Evolutionary conservation across 2,888 invertebrate genomes (phyloP).

Genomic region (Xylota sylvarum): DNA sequence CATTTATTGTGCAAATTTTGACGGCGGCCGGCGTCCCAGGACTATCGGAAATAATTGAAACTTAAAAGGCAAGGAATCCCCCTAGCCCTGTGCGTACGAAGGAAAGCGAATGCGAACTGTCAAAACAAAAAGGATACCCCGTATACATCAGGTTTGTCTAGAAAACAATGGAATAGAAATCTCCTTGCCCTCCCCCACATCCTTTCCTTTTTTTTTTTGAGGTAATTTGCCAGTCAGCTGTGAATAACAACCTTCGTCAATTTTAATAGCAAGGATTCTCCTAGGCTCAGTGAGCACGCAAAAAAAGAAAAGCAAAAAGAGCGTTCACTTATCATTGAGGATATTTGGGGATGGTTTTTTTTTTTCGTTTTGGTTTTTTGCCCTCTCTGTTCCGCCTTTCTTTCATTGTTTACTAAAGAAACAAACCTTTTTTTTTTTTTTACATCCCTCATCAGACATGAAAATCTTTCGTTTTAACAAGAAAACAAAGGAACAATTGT

Average conservation of each 20-base stretch:
- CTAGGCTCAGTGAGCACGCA: slow-evolving; percentile 59
- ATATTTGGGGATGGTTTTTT: slow-evolving; percentile 41
- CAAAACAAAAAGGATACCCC: slow-evolving; percentile 31
- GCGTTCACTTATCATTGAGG: slow-evolving; percentile 61
- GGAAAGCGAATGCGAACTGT: slow-evolving; percentile 13
- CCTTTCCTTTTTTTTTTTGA: background rate
- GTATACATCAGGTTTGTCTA: slow-evolving; percentile 9
- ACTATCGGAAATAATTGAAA: slow-evolving; percentile 60
- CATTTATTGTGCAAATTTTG: slow-evolving; percentile 24
- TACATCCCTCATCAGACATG: slow-evolving; percentile 53
- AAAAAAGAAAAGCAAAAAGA: slow-evolving; percentile 55
- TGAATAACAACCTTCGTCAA: slow-evolving; percentile 72
- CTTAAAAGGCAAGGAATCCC: slow-evolving; percentile 17
- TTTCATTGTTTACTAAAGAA: slow-evolving; percentile 22
- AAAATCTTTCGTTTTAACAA: slow-evolving; percentile 51
- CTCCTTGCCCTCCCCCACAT: too few relatives aligned
- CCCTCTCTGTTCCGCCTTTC: background rate
- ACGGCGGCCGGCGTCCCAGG: background rate
- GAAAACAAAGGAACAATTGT: slow-evolving; percentile 55
- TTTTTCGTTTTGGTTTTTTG: background rate
- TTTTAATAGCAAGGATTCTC: slow-evolving; percentile 67
- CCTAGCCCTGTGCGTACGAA: background rate
- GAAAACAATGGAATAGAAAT: background rate
- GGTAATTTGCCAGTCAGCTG: slow-evolving; percentile 68
- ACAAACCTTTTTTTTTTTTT: slow-evolving; percentile 38